Evolutionary conservation across 2,888 invertebrate genomes (phyloP).

Genomic region (Adela reaumurella): DNA sequence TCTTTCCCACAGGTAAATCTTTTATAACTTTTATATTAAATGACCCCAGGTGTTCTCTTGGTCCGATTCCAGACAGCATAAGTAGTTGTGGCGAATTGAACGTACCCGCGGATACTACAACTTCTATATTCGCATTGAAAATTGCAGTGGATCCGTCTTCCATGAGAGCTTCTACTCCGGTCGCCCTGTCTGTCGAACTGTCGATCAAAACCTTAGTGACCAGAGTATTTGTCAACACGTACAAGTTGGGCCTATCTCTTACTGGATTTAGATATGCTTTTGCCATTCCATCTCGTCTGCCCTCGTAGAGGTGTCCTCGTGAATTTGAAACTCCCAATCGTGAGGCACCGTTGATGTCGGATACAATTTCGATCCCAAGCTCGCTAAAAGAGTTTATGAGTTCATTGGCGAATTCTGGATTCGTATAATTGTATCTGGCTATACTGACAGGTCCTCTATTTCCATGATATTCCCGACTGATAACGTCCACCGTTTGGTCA

Average conservation of each 20-base stretch:
- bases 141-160: conserved; percentile 19
- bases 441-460: neutral
- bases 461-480: neutral
- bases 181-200: conserved; percentile 60
- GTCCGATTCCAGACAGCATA: conserved; percentile 79
- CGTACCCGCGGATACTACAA: conserved; percentile 76
- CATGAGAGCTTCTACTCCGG: conserved; percentile 66
- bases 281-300: conserved; percentile 38
- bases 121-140: conserved; percentile 65
- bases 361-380: neutral
- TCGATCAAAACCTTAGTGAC: conserved; percentile 62
- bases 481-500: neutral
- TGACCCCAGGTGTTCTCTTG: conserved; percentile 54
- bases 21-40: conserved; percentile 65
- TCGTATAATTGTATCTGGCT: neutral
- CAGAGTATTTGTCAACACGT: conserved; percentile 68
- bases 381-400: neutral
- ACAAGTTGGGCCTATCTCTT: conserved; percentile 64
- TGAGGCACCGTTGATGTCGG: neutral
- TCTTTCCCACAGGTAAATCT: conserved; percentile 68
- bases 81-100: conserved; percentile 82
- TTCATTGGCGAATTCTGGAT: neutral
- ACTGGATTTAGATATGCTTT: conserved; percentile 74
- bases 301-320: neutral
- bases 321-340: neutral